phyloP scores from a whole-genome alignment of 2,797 vertebrate species.

The Cyclura pinguis region DNA sequence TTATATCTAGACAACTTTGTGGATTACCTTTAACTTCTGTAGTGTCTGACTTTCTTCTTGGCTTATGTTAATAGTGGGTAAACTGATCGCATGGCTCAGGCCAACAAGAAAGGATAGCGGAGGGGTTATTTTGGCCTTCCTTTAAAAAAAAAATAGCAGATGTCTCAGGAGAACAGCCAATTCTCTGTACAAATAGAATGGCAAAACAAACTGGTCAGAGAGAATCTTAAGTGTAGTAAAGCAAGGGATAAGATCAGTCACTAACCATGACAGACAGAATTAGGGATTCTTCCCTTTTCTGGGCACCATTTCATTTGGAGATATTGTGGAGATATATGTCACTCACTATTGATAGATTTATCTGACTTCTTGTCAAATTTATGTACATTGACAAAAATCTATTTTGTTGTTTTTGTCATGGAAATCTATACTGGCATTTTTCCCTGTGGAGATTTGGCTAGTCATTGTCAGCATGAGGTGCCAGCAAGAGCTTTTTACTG shows the following conservation, averaged over 20 bases:
- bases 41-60: not conserved
- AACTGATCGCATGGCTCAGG: not conserved
- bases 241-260: slow-evolving; percentile 68
- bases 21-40: not conserved
- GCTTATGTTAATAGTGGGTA: slow-evolving; percentile 14
- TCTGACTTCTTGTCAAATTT: slow-evolving; percentile 84
- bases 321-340: slow-evolving; percentile 78
- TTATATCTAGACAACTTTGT: not conserved
- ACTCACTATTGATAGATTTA: slow-evolving; percentile 82
- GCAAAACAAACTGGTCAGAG: slow-evolving; percentile 36
- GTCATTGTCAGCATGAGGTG: slow-evolving; percentile 81
- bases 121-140: not conserved
- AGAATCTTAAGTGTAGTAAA: slow-evolving; percentile 14
- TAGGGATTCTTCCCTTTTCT: slow-evolving; percentile 78
- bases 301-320: slow-evolving; percentile 79
- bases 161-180: slow-evolving; percentile 40
- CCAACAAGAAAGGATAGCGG: not conserved
- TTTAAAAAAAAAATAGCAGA: slow-evolving; percentile 13
- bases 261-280: slow-evolving; percentile 69
- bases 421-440: slow-evolving; percentile 83
- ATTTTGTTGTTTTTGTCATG: slow-evolving; percentile 85
- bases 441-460: slow-evolving; percentile 85
- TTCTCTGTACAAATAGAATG: slow-evolving; percentile 5
- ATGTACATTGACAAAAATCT: slow-evolving; percentile 86
- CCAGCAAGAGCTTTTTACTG: slow-evolving; percentile 82